phyloP scores from a whole-genome alignment of 2,113 vertebrate genomes.

The Verasper variegatus region DNA sequence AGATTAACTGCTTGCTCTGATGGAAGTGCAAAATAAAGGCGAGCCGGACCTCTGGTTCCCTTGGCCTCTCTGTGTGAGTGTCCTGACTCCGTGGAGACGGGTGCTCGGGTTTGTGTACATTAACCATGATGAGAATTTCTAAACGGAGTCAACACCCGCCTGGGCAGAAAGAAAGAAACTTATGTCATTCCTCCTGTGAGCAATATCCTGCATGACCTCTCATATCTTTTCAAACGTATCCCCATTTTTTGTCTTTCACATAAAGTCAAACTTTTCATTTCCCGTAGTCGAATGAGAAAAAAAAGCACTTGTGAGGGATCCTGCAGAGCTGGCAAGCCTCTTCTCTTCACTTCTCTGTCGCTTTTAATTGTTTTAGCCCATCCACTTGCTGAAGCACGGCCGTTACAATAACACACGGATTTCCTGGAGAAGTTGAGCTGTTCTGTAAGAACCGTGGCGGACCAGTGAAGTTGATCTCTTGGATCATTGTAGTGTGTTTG shows the following conservation, averaged over 20 bases:
- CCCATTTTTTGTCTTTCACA: conserved; percentile 30
- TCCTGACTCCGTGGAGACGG: conserved; percentile 49
- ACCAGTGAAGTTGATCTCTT: conserved; percentile 23
- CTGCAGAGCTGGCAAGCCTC: conserved; percentile 1
- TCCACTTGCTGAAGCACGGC: conserved; percentile 8
- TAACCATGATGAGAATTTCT: conserved; percentile 58
- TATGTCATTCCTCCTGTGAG: conserved; percentile 42
- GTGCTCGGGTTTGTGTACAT: conserved; percentile 53
- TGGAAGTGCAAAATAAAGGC: conserved; percentile 72
- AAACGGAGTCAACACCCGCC: conserved; percentile 45
- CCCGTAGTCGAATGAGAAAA: conserved; percentile 9
- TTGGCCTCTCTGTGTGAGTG: conserved; percentile 61
- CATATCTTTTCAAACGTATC: conserved; percentile 28
- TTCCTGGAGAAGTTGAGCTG: conserved; percentile 25
- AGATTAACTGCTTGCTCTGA: conserved; percentile 79
- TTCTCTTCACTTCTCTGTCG: conserved; percentile 19
- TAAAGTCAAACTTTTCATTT: conserved; percentile 46
- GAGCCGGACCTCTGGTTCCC: conserved; percentile 61
- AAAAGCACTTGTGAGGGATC: conserved; percentile 2
- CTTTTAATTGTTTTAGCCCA: conserved; percentile 28
- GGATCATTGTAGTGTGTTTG: conserved; percentile 13
- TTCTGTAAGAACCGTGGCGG: conserved; percentile 14
- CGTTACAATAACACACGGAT: conserved; percentile 15
- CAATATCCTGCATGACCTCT: conserved; percentile 47
- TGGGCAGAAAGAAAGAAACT: conserved; percentile 17